Conservation (phyloP, 2,888 invertebrate genomes). For the Galerucella pusilla region DNA sequence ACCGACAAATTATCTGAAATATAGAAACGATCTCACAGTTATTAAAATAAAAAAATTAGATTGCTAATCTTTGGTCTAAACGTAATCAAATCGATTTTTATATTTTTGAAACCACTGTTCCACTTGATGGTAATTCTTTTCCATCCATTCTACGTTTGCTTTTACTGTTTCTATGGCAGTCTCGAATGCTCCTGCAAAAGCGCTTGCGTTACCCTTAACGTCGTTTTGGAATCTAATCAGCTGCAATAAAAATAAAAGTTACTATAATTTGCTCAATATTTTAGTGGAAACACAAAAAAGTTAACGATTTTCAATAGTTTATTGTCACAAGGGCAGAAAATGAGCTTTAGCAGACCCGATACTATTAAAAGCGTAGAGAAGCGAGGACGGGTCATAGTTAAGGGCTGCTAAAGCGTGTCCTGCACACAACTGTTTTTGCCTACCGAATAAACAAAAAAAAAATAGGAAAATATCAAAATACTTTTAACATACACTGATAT, state of each 20-base stretch:
- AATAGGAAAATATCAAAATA: too few species aligned
- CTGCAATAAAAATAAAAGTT: conserved; percentile 49
- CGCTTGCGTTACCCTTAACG: conserved; percentile 64
- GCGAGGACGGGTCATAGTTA: too few species aligned
- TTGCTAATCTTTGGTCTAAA: not conserved
- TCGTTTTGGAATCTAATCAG: conserved; percentile 63
- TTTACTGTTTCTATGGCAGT: conserved; percentile 68
- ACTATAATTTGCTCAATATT: not conserved
- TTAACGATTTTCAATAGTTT: not conserved
- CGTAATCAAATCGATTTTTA: conserved; percentile 49
- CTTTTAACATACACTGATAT: too few species aligned
- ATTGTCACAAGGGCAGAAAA: not conserved
- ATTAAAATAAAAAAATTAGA: not conserved
- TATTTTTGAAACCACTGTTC: conserved; percentile 59
- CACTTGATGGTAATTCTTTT: conserved; percentile 65
- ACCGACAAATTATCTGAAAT: not conserved
- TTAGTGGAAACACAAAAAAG: not conserved
- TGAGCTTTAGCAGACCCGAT: not conserved
- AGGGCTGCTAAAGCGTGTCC: too few species aligned
- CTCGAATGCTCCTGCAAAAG: conserved; percentile 67
- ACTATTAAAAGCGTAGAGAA: too few species aligned
- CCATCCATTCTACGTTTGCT: conserved; percentile 71
- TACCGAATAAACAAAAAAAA: too few species aligned
- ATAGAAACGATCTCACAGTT: not conserved
- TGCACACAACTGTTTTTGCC: too few species aligned